Conservation (phyloP, 2,888 invertebrate species). For the Campaea margaritaria region DNA sequence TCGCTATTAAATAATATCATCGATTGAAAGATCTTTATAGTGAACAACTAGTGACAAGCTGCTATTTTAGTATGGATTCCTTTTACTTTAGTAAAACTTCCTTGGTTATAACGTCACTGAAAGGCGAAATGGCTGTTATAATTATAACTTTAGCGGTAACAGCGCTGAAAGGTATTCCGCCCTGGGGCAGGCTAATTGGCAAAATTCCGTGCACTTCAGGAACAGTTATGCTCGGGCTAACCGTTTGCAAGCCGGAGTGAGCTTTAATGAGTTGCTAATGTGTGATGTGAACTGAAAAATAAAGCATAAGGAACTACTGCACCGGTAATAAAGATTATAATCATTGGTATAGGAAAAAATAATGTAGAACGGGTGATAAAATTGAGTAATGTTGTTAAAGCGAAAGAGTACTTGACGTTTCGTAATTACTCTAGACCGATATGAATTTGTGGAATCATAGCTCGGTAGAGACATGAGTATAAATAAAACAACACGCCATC, state of each 20-base stretch:
- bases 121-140: conserved; percentile 18
- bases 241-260: not conserved
- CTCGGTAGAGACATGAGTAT: too few relatives aligned
- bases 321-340: too few relatives aligned
- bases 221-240: not conserved
- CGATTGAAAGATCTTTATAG: too few relatives aligned
- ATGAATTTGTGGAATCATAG: too few relatives aligned
- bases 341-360: not conserved
- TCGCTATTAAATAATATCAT: too few relatives aligned
- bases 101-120: conserved; percentile 26
- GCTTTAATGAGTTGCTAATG: too few relatives aligned
- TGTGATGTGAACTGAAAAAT: too few relatives aligned
- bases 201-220: conserved; percentile 20
- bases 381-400: not conserved
- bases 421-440: not conserved
- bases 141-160: conserved; percentile 31
- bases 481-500: too few relatives aligned
- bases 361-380: not conserved
- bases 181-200: conserved; percentile 32
- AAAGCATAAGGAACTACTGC: too few relatives aligned
- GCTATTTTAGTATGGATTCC: too few relatives aligned
- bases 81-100: conserved; percentile 35
- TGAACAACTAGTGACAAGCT: too few relatives aligned
- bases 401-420: too few relatives aligned
- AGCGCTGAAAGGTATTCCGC: conserved; percentile 6